These are phyloP conservation scores for Drosophila fulvimacula DNA, from an alignment of 2,888 invertebrate genomes.

Conservation along the genomic window DNA sequence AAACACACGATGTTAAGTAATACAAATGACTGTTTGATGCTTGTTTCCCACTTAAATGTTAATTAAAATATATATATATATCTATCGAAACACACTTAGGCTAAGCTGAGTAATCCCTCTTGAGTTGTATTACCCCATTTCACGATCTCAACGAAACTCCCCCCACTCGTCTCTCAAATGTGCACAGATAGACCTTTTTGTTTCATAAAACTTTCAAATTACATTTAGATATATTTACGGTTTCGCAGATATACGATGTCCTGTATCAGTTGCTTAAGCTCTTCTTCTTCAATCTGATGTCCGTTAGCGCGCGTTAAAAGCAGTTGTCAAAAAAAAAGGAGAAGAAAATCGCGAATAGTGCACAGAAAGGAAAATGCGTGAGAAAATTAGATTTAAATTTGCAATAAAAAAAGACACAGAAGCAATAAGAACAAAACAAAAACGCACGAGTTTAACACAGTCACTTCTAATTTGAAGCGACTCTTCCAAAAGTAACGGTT, in stretches of 20 bases:
- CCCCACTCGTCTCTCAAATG: slow-evolving; percentile 38
- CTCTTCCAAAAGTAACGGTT: slow-evolving; percentile 41
- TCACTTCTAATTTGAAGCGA: slow-evolving; percentile 23
- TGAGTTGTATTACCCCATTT: background rate
- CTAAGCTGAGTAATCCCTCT: background rate
- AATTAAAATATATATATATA: background rate
- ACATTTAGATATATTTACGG: slow-evolving; percentile 48
- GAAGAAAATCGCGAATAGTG: slow-evolving; percentile 19
- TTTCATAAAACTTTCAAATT: slow-evolving; percentile 7
- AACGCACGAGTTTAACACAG: slow-evolving; percentile 32
- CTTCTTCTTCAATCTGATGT: slow-evolving; percentile 23
- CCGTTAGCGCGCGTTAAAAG: slow-evolving; percentile 13
- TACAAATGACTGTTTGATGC: no score
- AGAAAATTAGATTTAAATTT: slow-evolving; percentile 17
- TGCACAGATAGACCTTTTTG: slow-evolving; percentile 36
- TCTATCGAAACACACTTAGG: no score
- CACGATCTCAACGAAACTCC: background rate
- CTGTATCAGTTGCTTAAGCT: slow-evolving; percentile 27
- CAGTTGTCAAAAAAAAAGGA: slow-evolving; percentile 1
- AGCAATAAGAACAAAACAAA: slow-evolving; percentile 13
- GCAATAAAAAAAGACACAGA: slow-evolving; percentile 29
- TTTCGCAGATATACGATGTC: slow-evolving; percentile 14
- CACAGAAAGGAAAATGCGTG: slow-evolving; percentile 13
- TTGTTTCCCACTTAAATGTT: background rate
- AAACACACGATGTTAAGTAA: background rate